A percentile compares a stretch with the other conserved stretches of the same genome.
Conservation (phyloP, 2,888 invertebrate genomes). For the Nemurella pictetii region DNA sequence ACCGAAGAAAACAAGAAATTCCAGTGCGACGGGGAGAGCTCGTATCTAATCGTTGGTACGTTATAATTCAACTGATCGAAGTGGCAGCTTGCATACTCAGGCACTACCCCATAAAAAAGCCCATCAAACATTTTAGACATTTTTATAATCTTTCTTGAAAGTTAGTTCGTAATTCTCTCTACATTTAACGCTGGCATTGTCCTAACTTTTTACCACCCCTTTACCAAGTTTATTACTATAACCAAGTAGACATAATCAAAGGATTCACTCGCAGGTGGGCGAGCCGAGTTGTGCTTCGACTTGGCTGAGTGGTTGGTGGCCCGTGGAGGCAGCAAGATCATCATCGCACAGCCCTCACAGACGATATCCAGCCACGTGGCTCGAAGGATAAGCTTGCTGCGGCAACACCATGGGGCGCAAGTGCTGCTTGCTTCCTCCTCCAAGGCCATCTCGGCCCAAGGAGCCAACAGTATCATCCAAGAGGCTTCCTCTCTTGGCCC, state of each 20-base stretch:
- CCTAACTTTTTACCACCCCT: too few relatives aligned
- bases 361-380: slow-evolving; percentile 27
- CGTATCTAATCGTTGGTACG: slow-evolving; percentile 54
- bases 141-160: too few relatives aligned
- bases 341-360: slow-evolving; percentile 34
- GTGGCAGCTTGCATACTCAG: too few relatives aligned
- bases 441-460: slow-evolving; percentile 18
- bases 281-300: slow-evolving; percentile 45
- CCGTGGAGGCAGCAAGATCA: slow-evolving; percentile 37
- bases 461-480: slow-evolving; percentile 25
- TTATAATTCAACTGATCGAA: not conserved
- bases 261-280: slow-evolving; percentile 25
- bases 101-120: too few relatives aligned
- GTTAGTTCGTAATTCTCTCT: too few relatives aligned
- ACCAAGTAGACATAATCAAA: not conserved
- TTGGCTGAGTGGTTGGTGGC: slow-evolving; percentile 42
- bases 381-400: slow-evolving; percentile 27
- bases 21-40: slow-evolving; percentile 54
- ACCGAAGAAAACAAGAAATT: slow-evolving; percentile 47
- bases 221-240: not conserved
- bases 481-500: not conserved
- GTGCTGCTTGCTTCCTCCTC: slow-evolving; percentile 18
- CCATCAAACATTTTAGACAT: too few relatives aligned
- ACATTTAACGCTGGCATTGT: too few relatives aligned
- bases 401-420: slow-evolving; percentile 30